These are phyloP conservation scores for Pangasianodon hypophthalmus DNA, from an alignment of 2,113 vertebrate genomes.

Conservation along the genomic window DNA sequence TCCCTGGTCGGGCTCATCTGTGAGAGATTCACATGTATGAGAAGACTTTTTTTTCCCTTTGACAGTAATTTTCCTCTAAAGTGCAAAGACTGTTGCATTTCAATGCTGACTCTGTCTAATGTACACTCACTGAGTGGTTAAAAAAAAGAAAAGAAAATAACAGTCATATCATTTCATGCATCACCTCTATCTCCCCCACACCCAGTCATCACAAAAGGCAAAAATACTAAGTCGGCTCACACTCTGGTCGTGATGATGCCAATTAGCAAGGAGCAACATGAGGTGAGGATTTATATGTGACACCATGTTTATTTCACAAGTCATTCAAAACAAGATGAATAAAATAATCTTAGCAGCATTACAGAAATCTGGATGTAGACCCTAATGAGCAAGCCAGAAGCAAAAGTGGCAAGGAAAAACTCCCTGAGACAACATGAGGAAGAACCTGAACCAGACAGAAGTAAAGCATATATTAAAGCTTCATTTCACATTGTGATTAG, in stretches of 20 bases:
- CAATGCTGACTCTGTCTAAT: neutral
- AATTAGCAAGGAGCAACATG: neutral
- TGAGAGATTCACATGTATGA: neutral
- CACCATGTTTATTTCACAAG: neutral
- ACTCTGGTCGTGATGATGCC: neutral
- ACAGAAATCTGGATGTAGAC: neutral
- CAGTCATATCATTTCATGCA: neutral
- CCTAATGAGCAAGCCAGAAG: neutral
- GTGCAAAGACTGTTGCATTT: neutral
- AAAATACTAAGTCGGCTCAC: neutral
- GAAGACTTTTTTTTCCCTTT: neutral
- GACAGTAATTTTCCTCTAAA: neutral
- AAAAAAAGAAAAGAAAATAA: neutral
- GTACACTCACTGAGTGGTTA: neutral
- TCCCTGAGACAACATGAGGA: neutral
- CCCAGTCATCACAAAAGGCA: neutral
- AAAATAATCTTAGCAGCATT: neutral
- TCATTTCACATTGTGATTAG: neutral
- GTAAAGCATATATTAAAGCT: neutral
- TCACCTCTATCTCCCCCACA: neutral
- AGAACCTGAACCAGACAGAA: neutral
- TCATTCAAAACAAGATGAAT: neutral
- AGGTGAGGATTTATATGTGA: neutral
- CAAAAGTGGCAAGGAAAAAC: neutral
- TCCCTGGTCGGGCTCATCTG: neutral